phyloP scores from a whole-genome alignment of 1,140 invertebrate genomes.

The Drosophila saltans region DNA sequence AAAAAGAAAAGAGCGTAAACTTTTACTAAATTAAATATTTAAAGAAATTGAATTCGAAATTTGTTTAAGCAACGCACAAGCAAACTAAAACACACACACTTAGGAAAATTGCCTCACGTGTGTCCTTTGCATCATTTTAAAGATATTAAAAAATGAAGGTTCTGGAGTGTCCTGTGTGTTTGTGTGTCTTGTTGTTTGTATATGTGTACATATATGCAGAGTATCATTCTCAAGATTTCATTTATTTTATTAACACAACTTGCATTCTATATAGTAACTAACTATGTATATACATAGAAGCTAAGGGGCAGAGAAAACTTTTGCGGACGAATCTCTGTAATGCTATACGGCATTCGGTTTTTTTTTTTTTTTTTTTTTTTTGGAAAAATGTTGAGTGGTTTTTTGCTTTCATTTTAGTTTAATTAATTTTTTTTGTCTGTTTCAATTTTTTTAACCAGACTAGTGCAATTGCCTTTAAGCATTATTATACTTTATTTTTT shows the following conservation, averaged over 20 bases:
- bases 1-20: constrained; percentile 23
- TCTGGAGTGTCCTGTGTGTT: neutral
- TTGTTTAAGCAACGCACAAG: constrained; percentile 28
- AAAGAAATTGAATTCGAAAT: constrained; percentile 58
- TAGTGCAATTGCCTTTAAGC: constrained; percentile 24
- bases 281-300: neutral
- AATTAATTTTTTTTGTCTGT: constrained; percentile 67
- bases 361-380: neutral
- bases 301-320: constrained; percentile 17
- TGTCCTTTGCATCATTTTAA: neutral
- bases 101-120: neutral
- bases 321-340: neutral
- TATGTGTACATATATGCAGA: constrained; percentile 25
- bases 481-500: constrained; percentile 18
- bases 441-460: neutral
- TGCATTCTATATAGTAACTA: constrained; percentile 1
- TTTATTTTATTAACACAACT: constrained; percentile 65
- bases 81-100: neutral
- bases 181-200: constrained; percentile 8
- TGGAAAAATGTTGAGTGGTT: constrained; percentile 25
- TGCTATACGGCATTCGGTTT: neutral
- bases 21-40: constrained; percentile 54
- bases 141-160: constrained; percentile 5
- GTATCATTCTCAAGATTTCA: constrained; percentile 41
- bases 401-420: constrained; percentile 44